Evolutionary conservation across 2,797 vertebrate genomes (phyloP).

Genomic region (Gadopsis marmoratus): DNA sequence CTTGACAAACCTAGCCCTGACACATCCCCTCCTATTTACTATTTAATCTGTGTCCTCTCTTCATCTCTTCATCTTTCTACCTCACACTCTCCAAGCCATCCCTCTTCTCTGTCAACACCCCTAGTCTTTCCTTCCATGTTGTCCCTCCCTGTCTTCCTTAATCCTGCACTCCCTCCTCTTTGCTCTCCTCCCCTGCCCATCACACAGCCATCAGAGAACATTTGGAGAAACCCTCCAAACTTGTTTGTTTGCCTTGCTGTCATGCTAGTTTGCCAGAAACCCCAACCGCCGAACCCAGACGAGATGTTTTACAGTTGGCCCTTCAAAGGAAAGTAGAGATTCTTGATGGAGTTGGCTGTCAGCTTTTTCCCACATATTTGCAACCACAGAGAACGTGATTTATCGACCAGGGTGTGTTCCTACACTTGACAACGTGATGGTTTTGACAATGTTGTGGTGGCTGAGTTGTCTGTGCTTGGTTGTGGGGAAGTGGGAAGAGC

Average conservation of each 20-base stretch:
- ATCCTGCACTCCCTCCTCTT: constrained; percentile 15
- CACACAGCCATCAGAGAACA: constrained; percentile 35
- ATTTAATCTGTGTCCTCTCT: constrained; percentile 37
- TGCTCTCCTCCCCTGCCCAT: constrained; percentile 28
- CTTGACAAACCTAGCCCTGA: constrained; percentile 7
- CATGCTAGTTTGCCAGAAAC: constrained; percentile 43
- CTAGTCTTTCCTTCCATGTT: constrained; percentile 21
- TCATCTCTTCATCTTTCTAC: constrained; percentile 23
- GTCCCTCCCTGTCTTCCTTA: constrained; percentile 29
- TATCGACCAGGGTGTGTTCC: constrained; percentile 53
- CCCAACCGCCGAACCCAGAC: constrained; percentile 36
- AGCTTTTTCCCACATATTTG: constrained; percentile 47
- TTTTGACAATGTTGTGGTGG: constrained; percentile 58
- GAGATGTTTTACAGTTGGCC: constrained; percentile 54
- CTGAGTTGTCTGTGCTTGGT: constrained; percentile 44
- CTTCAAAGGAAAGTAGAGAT: constrained; percentile 47
- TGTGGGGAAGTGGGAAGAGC: constrained; percentile 33
- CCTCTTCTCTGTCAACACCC: constrained; percentile 34
- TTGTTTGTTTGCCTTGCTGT: constrained; percentile 68
- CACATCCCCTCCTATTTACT: constrained; percentile 43
- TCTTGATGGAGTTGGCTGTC: constrained; percentile 47
- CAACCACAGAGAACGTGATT: constrained; percentile 52
- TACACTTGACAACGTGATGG: constrained; percentile 20
- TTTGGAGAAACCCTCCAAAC: constrained; percentile 54
- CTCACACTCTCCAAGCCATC: constrained; percentile 37